Conservation (phyloP, 1,140 invertebrate genomes). For the Drosophila pectinifera region DNA sequence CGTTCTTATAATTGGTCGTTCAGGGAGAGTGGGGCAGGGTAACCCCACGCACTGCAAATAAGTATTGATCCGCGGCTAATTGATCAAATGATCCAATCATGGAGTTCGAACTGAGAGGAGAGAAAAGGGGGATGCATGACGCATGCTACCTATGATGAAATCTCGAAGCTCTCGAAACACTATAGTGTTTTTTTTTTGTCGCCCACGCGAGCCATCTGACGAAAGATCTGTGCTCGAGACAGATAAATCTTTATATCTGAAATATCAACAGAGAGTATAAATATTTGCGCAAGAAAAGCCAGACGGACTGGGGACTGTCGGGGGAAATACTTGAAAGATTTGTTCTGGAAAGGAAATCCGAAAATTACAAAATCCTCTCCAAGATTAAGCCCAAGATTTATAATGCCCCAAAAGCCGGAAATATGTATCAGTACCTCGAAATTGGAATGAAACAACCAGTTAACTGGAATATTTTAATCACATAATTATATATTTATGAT, state of each 20-base stretch:
- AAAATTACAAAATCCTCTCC: neutral
- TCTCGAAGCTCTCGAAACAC: slow-evolving; percentile 18
- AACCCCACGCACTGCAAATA: slow-evolving; percentile 32
- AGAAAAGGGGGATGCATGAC: slow-evolving; percentile 7
- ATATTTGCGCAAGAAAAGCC: slow-evolving; percentile 38
- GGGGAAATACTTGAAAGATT: slow-evolving; percentile 6
- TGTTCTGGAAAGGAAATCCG: neutral
- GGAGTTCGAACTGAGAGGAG: neutral
- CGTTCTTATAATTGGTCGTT: slow-evolving; percentile 22
- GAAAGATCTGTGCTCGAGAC: slow-evolving; percentile 22
- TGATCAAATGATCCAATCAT: slow-evolving; percentile 39
- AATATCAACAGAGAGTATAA: slow-evolving; percentile 19
- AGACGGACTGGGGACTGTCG: slow-evolving; percentile 23
- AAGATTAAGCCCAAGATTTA: neutral
- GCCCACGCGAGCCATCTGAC: slow-evolving; percentile 44
- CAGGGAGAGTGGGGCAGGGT: neutral
- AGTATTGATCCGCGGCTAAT: slow-evolving; percentile 45
- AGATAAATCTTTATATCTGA: slow-evolving; percentile 39
- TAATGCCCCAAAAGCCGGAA: neutral
- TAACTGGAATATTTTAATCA: too few species aligned
- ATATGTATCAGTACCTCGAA: too few species aligned
- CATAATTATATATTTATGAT: neutral
- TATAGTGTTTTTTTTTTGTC: neutral
- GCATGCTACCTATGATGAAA: slow-evolving; percentile 48
- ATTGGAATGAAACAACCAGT: too few species aligned